A percentile compares a stretch with the other conserved stretches of the same genome.
These are phyloP conservation scores for Cyprinodon brontotheroides DNA, from an alignment of 2,113 vertebrate species.

Conservation along the genomic window DNA sequence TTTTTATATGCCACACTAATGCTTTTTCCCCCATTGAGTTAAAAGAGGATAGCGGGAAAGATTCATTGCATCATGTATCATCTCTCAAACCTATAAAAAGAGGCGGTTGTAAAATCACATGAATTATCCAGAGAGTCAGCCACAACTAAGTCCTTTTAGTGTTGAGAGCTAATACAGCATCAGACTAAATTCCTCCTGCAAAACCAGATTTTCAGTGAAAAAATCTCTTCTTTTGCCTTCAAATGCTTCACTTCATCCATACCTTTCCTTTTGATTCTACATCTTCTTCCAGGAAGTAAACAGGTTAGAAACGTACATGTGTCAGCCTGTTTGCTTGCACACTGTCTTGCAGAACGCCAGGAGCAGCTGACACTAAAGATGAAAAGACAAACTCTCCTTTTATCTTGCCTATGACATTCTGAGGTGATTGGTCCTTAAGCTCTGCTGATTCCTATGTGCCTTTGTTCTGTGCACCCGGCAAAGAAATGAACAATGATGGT, in stretches of 20 bases:
- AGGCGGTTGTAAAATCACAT: slow-evolving; percentile 47
- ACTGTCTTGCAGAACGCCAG: slow-evolving; percentile 40
- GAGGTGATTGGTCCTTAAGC: slow-evolving; percentile 53
- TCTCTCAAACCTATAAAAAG: slow-evolving; percentile 49
- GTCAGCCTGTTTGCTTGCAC: slow-evolving; percentile 2
- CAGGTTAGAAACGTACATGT: slow-evolving; percentile 40
- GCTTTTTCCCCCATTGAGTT: slow-evolving; percentile 39
- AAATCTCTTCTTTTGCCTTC: slow-evolving; percentile 6
- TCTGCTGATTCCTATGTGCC: slow-evolving; percentile 15
- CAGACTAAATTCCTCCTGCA: neutral
- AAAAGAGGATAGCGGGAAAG: slow-evolving; percentile 51
- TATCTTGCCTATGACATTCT: slow-evolving; percentile 65
- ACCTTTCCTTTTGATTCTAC: slow-evolving; percentile 24
- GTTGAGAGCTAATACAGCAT: slow-evolving; percentile 50
- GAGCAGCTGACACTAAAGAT: slow-evolving; percentile 56
- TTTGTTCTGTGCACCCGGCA: slow-evolving; percentile 53
- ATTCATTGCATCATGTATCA: slow-evolving; percentile 46
- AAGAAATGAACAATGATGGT: slow-evolving; percentile 43
- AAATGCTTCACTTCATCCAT: slow-evolving; percentile 17
- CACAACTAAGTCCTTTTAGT: slow-evolving; percentile 28
- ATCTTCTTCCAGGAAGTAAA: slow-evolving; percentile 55
- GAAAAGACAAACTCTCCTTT: slow-evolving; percentile 65
- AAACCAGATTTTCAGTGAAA: too few relatives aligned
- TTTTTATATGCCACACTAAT: slow-evolving; percentile 45
- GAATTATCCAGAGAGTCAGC: slow-evolving; percentile 48